Conservation (phyloP, 2,113 vertebrate genomes). For the Lycaon pictus region DNA sequence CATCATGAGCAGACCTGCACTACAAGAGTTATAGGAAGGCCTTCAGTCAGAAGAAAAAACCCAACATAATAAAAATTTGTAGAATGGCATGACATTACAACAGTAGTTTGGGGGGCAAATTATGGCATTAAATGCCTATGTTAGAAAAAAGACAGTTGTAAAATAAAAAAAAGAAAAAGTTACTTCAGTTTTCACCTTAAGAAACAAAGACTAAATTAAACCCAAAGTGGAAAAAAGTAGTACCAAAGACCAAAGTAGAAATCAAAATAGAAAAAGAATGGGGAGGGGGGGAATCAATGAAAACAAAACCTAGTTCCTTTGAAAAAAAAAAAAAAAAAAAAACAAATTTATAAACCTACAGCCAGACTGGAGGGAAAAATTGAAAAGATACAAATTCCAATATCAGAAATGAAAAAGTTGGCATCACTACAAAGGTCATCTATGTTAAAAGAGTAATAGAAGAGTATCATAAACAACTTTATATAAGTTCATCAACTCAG, state of each 20-base stretch:
- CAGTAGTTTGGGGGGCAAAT: background rate
- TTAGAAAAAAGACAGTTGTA: background rate
- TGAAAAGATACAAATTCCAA: background rate
- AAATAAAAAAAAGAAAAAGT: background rate
- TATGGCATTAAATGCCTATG: background rate
- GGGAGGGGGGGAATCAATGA: no score
- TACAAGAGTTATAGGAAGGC: background rate
- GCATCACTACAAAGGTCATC: background rate
- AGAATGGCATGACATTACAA: background rate
- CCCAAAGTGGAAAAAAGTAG: background rate
- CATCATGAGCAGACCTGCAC: background rate
- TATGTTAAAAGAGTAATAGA: background rate
- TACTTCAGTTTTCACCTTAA: constrained; percentile 13
- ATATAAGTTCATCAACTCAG: constrained; percentile 49
- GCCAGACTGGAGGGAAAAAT: background rate
- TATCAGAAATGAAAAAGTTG: background rate
- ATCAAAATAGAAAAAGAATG: background rate
- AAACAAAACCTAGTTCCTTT: no score
- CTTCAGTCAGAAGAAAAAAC: background rate
- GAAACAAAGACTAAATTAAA: constrained; percentile 24
- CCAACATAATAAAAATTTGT: background rate
- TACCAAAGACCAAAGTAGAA: background rate
- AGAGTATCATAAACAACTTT: constrained; percentile 25
- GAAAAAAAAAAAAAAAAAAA: no score
- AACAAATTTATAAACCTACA: background rate